Percentiles rank a stretch among this genome's conserved stretches.
phyloP scores from a whole-genome alignment of 2,113 vertebrate genomes.

The Neogale vison region DNA sequence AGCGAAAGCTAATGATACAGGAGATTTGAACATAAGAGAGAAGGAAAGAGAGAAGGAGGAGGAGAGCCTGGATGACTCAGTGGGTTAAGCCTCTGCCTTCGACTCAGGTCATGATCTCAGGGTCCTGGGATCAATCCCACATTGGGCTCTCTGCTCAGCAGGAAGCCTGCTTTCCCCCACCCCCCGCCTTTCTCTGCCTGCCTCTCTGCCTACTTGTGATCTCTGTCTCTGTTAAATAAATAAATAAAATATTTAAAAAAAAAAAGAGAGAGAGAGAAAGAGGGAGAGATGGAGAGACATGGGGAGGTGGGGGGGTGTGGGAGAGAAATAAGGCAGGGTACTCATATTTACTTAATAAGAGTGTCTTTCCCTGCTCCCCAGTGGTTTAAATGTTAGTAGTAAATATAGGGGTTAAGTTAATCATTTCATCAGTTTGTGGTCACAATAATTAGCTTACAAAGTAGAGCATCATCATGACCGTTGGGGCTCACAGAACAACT shows the following conservation, averaged over 20 bases:
- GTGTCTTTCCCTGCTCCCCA: background rate
- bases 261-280: too few relatives aligned
- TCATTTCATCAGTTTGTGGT: background rate
- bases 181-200: too few relatives aligned
- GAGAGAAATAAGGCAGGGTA: background rate
- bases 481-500: background rate
- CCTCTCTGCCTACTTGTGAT: too few relatives aligned
- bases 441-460: background rate
- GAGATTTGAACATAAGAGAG: background rate
- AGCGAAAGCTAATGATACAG: background rate
- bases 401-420: background rate
- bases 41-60: background rate
- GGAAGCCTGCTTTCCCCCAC: too few relatives aligned
- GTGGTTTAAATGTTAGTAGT: background rate
- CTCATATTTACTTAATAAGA: background rate
- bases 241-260: too few relatives aligned
- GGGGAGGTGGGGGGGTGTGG: background rate
- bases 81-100: too few relatives aligned
- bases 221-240: too few relatives aligned
- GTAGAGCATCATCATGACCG: background rate
- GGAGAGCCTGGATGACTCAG: too few relatives aligned
- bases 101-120: too few relatives aligned
- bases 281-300: background rate
- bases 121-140: too few relatives aligned
- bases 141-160: too few relatives aligned